phyloP scores from a whole-genome alignment of 2,797 vertebrate species.

The Megaceryle alcyon region DNA sequence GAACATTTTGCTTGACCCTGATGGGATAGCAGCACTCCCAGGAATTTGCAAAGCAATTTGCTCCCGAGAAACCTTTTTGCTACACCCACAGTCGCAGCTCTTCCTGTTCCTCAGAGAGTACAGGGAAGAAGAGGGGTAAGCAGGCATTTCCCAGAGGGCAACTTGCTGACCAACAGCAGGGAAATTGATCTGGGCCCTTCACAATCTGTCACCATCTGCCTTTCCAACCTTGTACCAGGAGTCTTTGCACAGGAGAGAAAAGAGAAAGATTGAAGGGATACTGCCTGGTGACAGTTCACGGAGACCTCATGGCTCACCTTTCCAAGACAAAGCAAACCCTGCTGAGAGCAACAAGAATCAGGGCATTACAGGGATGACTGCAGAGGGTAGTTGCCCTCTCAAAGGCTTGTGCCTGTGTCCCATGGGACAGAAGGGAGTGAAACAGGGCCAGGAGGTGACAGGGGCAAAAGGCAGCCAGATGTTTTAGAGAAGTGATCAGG shows the following conservation, averaged over 20 bases:
- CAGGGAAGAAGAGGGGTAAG: background rate
- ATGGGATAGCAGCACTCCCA: background rate
- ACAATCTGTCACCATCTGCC: background rate
- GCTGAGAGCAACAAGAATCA: background rate
- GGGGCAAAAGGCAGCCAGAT: background rate
- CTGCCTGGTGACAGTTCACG: background rate
- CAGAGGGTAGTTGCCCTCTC: background rate
- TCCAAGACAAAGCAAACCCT: background rate
- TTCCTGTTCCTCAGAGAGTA: background rate
- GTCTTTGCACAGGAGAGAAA: background rate
- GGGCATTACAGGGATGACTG: background rate
- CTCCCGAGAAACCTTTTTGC: background rate
- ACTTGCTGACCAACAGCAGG: background rate
- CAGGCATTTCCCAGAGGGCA: background rate
- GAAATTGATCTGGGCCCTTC: background rate
- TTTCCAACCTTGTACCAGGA: background rate
- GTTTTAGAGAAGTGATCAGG: rapidly evolving
- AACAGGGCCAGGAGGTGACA: rapidly evolving
- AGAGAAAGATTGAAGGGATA: background rate
- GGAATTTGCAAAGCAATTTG: background rate
- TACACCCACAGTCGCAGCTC: background rate
- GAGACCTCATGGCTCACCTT: background rate
- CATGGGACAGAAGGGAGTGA: background rate
- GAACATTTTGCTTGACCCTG: background rate
- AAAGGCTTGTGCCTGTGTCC: background rate